Evolutionary conservation across 2,797 vertebrate genomes (phyloP).

Genomic region (Lithobates sylvaticus): DNA sequence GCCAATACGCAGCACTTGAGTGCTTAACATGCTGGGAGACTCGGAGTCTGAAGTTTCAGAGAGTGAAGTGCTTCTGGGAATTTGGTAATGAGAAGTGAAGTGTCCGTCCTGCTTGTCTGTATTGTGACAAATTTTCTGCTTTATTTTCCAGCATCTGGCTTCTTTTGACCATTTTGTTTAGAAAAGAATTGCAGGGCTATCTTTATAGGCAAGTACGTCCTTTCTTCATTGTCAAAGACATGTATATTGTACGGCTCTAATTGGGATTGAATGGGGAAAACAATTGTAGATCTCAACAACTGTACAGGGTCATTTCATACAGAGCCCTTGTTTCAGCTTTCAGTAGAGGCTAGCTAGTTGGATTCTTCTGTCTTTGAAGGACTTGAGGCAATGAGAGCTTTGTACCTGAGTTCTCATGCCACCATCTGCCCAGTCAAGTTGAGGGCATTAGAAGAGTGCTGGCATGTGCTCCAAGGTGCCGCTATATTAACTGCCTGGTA

Average conservation of each 20-base stretch:
- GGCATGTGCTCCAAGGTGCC: no score
- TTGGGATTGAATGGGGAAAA: conserved; percentile 13
- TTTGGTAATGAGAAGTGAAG: conserved; percentile 49
- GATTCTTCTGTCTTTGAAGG: no score
- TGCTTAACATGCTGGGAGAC: conserved; percentile 46
- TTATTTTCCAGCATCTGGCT: conserved; percentile 37
- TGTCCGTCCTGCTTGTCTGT: conserved; percentile 45
- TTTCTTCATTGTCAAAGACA: background rate
- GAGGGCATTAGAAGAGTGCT: no score
- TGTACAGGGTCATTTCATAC: background rate
- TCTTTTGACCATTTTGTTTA: conserved; percentile 22
- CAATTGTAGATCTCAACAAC: background rate
- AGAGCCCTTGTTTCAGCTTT: no score
- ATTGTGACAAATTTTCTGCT: conserved; percentile 41
- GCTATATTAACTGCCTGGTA: no score
- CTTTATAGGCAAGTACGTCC: background rate
- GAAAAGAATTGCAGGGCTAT: conserved; percentile 8
- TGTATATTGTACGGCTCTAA: conserved; percentile 19
- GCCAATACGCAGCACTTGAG: background rate
- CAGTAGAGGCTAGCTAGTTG: no score
- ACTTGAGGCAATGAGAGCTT: no score
- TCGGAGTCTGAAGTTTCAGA: conserved; percentile 28
- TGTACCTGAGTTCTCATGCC: no score
- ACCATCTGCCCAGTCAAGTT: no score
- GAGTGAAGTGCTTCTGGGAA: conserved; percentile 49